A percentile compares a stretch with the other conserved stretches of the same genome.
These are phyloP conservation scores for Leptinotarsa undecemlineata DNA, from an alignment of 1,140 invertebrate genomes.

Conservation along the genomic window DNA sequence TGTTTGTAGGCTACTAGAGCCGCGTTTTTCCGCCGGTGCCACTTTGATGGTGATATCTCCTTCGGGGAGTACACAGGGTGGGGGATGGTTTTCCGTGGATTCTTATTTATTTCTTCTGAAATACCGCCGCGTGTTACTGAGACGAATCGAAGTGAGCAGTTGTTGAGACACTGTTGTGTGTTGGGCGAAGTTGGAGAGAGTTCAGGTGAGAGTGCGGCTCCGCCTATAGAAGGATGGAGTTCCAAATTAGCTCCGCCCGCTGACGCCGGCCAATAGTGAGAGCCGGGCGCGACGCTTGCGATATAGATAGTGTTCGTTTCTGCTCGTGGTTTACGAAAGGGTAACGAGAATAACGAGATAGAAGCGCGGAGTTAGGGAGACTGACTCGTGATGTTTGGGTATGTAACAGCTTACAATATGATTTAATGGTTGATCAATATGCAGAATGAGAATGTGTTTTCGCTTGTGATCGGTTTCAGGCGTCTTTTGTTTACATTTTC, in stretches of 20 bases:
- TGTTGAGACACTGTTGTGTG: constrained; percentile 32
- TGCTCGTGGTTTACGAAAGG: background rate
- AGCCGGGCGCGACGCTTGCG: background rate
- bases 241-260: constrained; percentile 16
- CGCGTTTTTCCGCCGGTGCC: constrained; percentile 49
- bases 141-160: constrained; percentile 36
- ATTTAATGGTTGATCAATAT: constrained; percentile 9
- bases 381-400: constrained; percentile 1
- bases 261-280: constrained; percentile 37
- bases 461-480: too few relatives aligned
- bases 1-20: constrained; percentile 43
- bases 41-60: constrained; percentile 36
- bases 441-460: constrained; percentile 1
- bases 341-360: background rate
- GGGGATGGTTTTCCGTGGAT: constrained; percentile 17
- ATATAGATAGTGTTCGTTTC: background rate
- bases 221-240: constrained; percentile 25
- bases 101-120: background rate
- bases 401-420: background rate
- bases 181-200: constrained; percentile 14
- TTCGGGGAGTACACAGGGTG: constrained; percentile 12
- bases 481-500: too few relatives aligned
- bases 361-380: background rate
- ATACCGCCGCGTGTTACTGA: constrained; percentile 23
- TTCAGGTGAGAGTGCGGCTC: constrained; percentile 38